Conservation (phyloP, 2,888 invertebrate species). For the Xestia sexstrigata region DNA sequence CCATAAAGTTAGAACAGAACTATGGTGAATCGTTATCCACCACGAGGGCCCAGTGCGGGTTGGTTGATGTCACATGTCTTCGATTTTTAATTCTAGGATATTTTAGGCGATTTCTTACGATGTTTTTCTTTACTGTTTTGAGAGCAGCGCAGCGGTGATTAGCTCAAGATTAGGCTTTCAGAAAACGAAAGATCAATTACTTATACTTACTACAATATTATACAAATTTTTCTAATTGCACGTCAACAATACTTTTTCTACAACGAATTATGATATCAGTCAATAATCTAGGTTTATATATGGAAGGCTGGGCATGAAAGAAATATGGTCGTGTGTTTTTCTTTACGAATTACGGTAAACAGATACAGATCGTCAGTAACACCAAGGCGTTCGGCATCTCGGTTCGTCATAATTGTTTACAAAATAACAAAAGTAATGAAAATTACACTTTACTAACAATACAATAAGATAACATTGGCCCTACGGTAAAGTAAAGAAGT, state of each 20-base stretch:
- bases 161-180: conserved; percentile 6
- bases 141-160: background rate
- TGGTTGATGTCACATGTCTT: background rate
- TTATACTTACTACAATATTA: background rate
- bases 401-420: background rate
- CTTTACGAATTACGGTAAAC: background rate
- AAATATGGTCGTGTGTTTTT: background rate
- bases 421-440: background rate
- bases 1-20: background rate
- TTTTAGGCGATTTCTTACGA: background rate
- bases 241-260: conserved; percentile 4
- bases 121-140: background rate
- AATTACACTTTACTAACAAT: background rate
- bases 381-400: too few species aligned
- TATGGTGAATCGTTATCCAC: background rate
- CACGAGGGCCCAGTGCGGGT: background rate
- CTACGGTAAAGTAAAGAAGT: background rate
- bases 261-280: conserved; percentile 39
- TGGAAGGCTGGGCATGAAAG: background rate
- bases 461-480: conserved; percentile 9
- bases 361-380: background rate
- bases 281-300: conserved; percentile 20
- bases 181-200: background rate
- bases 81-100: background rate
- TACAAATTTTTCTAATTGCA: conserved; percentile 17